Percentiles rank a stretch among this genome's conserved stretches.
Evolutionary conservation across 2,113 vertebrate genomes (phyloP).

Genomic region (Sylvicapra grimmia): DNA sequence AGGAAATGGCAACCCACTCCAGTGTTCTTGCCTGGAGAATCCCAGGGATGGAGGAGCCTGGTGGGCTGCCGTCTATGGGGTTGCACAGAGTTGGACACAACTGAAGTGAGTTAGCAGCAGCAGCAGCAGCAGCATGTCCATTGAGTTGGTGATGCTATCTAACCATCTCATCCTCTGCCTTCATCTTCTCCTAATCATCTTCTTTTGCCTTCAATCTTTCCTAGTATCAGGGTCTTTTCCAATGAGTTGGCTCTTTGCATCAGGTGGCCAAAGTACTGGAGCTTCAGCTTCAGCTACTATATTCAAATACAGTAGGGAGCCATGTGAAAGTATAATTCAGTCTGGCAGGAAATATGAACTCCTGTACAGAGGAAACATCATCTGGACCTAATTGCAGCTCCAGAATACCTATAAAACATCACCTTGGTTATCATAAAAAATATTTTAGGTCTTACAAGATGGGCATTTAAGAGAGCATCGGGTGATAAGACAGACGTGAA

Average conservation of each 20-base stretch:
- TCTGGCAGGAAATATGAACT: neutral
- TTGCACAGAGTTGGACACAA: no score
- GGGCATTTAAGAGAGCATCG: neutral
- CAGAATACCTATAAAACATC: neutral
- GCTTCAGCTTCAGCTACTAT: neutral
- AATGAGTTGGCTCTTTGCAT: neutral
- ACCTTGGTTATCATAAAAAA: slow-evolving; percentile 3
- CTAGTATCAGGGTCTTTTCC: neutral
- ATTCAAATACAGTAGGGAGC: neutral
- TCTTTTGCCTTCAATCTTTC: neutral
- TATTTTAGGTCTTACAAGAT: slow-evolving; percentile 21
- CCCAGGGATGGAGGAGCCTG: no score
- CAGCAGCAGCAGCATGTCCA: no score
- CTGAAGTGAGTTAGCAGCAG: no score
- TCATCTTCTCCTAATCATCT: neutral
- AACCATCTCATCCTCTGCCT: neutral
- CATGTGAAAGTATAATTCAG: neutral
- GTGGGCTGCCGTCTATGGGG: no score
- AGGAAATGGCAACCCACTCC: no score
- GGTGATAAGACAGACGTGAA: neutral
- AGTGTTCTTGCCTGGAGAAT: no score
- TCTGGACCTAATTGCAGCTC: neutral
- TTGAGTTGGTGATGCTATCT: neutral
- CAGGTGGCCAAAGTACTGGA: neutral
- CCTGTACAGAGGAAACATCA: neutral